phyloP scores from a whole-genome alignment of 2,888 invertebrate genomes.

The Drosophila eohydei region DNA sequence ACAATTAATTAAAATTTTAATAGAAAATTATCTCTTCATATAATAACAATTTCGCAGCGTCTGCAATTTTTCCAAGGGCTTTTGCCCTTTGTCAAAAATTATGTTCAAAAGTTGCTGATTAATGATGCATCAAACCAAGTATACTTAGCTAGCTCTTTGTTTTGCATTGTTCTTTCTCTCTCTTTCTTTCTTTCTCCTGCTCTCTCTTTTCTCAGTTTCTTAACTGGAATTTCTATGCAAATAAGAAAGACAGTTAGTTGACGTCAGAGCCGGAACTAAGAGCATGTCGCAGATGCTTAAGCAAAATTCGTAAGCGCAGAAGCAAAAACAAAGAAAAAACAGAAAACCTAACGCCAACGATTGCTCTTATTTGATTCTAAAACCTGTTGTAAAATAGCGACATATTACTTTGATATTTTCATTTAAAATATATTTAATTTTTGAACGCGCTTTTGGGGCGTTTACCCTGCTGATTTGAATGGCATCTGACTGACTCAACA shows the following conservation, averaged over 20 bases:
- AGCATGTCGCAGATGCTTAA: constrained; percentile 25
- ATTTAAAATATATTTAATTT: constrained; percentile 16
- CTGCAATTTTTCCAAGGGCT: not conserved
- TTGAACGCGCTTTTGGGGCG: constrained; percentile 25
- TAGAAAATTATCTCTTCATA: too few relatives aligned
- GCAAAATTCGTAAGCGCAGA: constrained; percentile 20
- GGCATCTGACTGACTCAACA: constrained; percentile 17
- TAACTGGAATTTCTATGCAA: constrained; percentile 37
- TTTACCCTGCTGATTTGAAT: constrained; percentile 27
- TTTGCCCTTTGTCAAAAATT: not conserved
- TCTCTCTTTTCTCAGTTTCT: not conserved
- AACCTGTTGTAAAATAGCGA: constrained; percentile 52
- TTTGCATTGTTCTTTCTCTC: constrained; percentile 15
- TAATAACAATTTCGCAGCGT: not conserved
- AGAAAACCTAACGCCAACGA: constrained; percentile 24
- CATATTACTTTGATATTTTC: constrained; percentile 24
- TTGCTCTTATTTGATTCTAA: constrained; percentile 27
- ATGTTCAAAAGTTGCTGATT: constrained; percentile 23
- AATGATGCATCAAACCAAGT: constrained; percentile 35
- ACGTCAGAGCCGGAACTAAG: constrained; percentile 71
- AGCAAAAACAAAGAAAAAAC: constrained; percentile 33
- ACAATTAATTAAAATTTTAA: not conserved
- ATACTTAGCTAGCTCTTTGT: constrained; percentile 13
- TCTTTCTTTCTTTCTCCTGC: constrained; percentile 1
- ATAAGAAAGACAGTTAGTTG: constrained; percentile 43